Percentiles rank a stretch among this genome's conserved stretches.
Evolutionary conservation across 2,888 invertebrate genomes (phyloP).

Genomic region (Craniophora ligustri): DNA sequence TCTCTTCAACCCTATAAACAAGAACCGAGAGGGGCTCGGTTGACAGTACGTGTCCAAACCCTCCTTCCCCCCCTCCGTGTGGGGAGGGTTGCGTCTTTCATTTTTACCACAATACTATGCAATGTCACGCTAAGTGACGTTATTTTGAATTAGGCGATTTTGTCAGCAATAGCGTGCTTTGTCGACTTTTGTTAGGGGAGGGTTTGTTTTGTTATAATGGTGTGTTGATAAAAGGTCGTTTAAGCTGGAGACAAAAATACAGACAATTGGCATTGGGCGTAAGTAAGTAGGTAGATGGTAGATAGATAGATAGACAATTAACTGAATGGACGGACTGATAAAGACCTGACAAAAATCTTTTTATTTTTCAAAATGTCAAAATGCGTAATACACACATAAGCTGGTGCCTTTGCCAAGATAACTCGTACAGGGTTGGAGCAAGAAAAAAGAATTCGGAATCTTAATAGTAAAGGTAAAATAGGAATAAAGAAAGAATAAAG

Average conservation of each 20-base stretch:
- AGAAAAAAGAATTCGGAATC: too few species aligned
- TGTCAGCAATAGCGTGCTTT: conserved; percentile 38
- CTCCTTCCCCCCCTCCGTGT: conserved; percentile 30
- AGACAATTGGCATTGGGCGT: too few species aligned
- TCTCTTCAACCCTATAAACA: conserved; percentile 31
- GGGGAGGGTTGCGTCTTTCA: conserved; percentile 34
- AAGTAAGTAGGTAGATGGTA: too few species aligned
- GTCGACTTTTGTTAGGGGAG: conserved; percentile 10
- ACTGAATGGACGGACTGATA: too few species aligned
- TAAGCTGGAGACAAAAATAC: neutral
- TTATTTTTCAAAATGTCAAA: too few species aligned
- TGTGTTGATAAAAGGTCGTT: neutral
- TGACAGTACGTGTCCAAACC: conserved; percentile 8
- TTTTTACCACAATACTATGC: conserved; percentile 42
- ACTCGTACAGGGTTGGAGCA: too few species aligned
- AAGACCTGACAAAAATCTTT: too few species aligned
- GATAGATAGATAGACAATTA: too few species aligned
- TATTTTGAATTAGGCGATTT: conserved; percentile 39
- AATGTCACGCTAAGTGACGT: conserved; percentile 47
- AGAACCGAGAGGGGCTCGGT: neutral
- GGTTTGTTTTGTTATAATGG: conserved; percentile 25
- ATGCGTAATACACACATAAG: too few species aligned
- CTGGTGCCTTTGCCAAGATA: too few species aligned
- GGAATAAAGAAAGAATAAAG: too few species aligned
- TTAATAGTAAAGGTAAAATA: too few species aligned